Base-by-base conservation (phyloP, 2,888 invertebrate genomes). In the Stenoptilia bipunctidactyla region DNA sequence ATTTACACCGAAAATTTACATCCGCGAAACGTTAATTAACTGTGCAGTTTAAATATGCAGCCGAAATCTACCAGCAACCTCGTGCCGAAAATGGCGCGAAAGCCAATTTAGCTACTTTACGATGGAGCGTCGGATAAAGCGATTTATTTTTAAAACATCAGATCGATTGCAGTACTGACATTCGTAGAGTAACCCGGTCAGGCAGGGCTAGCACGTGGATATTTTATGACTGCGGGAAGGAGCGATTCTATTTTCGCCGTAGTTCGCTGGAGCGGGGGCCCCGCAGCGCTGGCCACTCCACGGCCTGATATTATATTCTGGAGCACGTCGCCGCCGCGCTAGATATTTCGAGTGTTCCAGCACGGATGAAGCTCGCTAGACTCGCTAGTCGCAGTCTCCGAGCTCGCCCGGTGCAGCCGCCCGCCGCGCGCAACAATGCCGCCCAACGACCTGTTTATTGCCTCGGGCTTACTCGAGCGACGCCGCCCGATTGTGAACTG, bases 291-390 rank as follows among this genome's bases (percentile, higher is more conserved):
- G 68, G 64, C 74, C 77, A 72, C 77, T 74, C 63, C 65, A 70
- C 67, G 55, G 72, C n/a, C 73, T 83, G 72, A 80, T 82, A 83
- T 83, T 77, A 79, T 83, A 83, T 82, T 82, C 83, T 82, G 67
- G 85, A 86, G 75, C 83, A 82, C 72, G 80, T 63, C 68, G 65
- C 69, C 76, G 62, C 66, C 58, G 67, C 77, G 73, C 75, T 66
- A 72, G 75, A 69, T 77, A 80, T 85, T 71, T 85, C 83, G 70
- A 83, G 82, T 77, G 76, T 66, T 69, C 74, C 66, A 72, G 70
- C 76, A 77, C 74, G 79, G 80, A 75, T 75, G 73, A 75, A 71
- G 70, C 72, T 75, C 71, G 69, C 20, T 20, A n/a, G n/a, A n/a
- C n/a, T n/a, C 73, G 74, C 75, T 74, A 74, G 72, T 66, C 74